These are phyloP conservation scores for Halisarca cf. caerulea DNA, from an alignment of 37 sponge, comb jelly and placozoan species.

Conservation along the genomic window DNA sequence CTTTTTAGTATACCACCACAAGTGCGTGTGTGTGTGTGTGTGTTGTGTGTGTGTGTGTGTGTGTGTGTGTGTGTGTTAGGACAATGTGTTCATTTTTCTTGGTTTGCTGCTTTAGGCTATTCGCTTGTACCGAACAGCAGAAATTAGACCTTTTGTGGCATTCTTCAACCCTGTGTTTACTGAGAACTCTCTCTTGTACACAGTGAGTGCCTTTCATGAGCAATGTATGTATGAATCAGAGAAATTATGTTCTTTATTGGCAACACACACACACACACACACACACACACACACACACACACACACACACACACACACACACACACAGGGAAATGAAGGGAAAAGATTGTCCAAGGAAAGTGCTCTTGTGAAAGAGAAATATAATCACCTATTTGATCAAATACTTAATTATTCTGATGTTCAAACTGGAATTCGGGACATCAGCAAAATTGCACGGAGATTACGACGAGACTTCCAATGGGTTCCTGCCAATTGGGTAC, in stretches of 20 bases:
- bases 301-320: background rate
- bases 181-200: too few species aligned
- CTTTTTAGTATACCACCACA: constrained; percentile 43
- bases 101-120: constrained; percentile 30
- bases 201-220: too few species aligned
- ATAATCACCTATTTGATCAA: constrained; percentile 61
- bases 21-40: constrained; percentile 16
- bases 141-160: constrained; percentile 57
- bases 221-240: too few species aligned
- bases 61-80: constrained; percentile 2
- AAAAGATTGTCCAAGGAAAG: background rate
- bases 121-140: constrained; percentile 20
- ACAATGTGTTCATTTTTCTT: background rate
- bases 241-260: background rate
- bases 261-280: too few species aligned
- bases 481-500: constrained; percentile 66
- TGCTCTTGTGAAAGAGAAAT: constrained; percentile 16
- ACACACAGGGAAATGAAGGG: background rate
- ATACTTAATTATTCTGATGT: constrained; percentile 31
- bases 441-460: constrained; percentile 22
- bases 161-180: constrained; percentile 56
- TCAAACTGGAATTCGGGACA: background rate
- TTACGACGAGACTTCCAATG: constrained; percentile 55
- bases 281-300: too few species aligned
- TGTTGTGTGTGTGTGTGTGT: background rate